phyloP scores from a whole-genome alignment of 2,113 vertebrate species.

The Bothrops jararaca region DNA sequence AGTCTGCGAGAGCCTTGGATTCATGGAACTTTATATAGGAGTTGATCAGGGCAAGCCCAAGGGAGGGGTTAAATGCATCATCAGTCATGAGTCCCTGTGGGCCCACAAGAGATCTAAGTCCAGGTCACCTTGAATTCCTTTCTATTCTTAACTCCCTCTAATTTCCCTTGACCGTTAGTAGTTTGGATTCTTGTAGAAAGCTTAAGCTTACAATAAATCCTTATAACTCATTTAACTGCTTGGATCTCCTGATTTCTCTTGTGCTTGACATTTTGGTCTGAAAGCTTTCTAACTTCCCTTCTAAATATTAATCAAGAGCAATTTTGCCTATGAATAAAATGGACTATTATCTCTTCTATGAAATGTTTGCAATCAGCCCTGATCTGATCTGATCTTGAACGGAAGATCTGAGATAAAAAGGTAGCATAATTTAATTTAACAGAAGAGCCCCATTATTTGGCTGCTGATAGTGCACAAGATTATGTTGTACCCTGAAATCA shows the following conservation, averaged over 20 bases:
- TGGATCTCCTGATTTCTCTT: neutral
- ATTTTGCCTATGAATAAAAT: neutral
- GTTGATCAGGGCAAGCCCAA: neutral
- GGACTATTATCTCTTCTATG: neutral
- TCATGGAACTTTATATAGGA: neutral
- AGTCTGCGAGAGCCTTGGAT: neutral
- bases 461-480: neutral
- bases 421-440: neutral
- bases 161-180: neutral
- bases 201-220: neutral
- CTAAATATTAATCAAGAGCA: neutral
- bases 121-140: neutral
- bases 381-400: neutral
- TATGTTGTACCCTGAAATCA: neutral
- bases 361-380: neutral
- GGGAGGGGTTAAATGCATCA: neutral
- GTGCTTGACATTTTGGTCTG: neutral
- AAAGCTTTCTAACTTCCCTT: neutral
- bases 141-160: neutral
- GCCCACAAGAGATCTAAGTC: neutral
- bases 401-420: neutral
- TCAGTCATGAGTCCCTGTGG: neutral
- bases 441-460: neutral
- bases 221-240: neutral
- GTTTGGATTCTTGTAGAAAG: neutral